Evolutionary conservation across 2,113 vertebrate species (phyloP).

Genomic region (Genyomyrus donnyi): DNA sequence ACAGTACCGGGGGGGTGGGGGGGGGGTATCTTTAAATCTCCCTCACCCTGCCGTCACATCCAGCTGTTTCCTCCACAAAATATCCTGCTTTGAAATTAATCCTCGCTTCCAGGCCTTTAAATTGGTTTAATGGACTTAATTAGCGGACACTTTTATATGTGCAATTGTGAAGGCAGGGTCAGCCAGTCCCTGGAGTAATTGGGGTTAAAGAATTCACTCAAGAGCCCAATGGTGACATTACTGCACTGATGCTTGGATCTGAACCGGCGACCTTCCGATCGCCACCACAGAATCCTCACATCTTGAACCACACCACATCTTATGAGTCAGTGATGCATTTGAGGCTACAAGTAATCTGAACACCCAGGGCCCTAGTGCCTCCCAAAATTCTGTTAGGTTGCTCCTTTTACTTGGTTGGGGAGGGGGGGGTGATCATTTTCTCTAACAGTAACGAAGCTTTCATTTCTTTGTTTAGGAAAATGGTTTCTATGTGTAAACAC

Average conservation of each 20-base stretch:
- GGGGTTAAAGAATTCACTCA: background rate
- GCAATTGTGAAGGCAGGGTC: background rate
- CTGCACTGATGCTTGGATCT: background rate
- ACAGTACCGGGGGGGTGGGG: background rate
- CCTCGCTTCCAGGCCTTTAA: background rate
- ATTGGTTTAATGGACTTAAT: background rate
- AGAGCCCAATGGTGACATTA: background rate
- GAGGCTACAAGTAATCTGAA: background rate
- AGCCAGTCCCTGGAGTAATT: background rate
- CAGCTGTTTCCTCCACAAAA: conserved; percentile 62
- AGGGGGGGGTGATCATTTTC: background rate
- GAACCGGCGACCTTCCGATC: background rate
- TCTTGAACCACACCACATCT: background rate
- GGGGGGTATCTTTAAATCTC: conserved; percentile 46
- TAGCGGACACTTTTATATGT: background rate
- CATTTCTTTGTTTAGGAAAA: background rate
- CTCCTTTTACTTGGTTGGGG: background rate
- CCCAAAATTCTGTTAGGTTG: background rate
- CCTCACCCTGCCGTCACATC: conserved; percentile 27
- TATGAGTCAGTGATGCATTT: background rate
- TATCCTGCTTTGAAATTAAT: background rate
- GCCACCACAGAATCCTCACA: background rate
- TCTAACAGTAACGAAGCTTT: background rate
- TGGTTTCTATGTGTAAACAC: background rate
- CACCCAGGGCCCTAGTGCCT: background rate